Conservation (phyloP, 2,888 invertebrate genomes). For the Ganaspis brasiliensis region DNA sequence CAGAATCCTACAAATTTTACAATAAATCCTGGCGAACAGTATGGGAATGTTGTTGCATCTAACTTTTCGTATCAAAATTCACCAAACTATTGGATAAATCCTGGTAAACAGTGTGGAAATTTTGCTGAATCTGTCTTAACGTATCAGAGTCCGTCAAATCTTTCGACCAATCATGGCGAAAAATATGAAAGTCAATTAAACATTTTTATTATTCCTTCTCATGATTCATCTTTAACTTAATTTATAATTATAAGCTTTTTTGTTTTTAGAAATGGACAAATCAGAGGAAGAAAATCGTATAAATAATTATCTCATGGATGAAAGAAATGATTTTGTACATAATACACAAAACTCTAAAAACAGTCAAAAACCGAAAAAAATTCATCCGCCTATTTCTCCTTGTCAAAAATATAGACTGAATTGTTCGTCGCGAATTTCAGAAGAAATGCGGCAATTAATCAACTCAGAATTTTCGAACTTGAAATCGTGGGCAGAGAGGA, state of each 20-base stretch:
- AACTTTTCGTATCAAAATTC: background rate
- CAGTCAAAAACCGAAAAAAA: background rate
- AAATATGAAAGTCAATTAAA: too few species aligned
- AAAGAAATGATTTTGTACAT: background rate
- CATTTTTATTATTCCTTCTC: background rate
- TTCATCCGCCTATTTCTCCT: background rate
- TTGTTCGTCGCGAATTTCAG: background rate
- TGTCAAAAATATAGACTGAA: background rate
- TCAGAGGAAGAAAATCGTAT: background rate
- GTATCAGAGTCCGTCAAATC: background rate
- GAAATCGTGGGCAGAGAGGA: background rate
- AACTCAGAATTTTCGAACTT: background rate
- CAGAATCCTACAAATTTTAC: background rate
- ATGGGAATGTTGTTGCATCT: background rate
- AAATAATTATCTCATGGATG: background rate
- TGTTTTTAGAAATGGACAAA: background rate
- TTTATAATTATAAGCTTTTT: background rate
- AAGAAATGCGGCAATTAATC: background rate
- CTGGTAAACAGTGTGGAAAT: background rate
- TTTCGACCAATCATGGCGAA: too few species aligned
- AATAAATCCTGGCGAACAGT: conserved; percentile 1
- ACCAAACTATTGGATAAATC: background rate
- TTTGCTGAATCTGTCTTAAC: background rate
- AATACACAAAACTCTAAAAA: background rate
- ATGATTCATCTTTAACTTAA: background rate